A percentile compares a stretch with the other conserved stretches of the same genome.
Conservation (phyloP, 1,140 invertebrate genomes). For the Eufriesea mexicana region DNA sequence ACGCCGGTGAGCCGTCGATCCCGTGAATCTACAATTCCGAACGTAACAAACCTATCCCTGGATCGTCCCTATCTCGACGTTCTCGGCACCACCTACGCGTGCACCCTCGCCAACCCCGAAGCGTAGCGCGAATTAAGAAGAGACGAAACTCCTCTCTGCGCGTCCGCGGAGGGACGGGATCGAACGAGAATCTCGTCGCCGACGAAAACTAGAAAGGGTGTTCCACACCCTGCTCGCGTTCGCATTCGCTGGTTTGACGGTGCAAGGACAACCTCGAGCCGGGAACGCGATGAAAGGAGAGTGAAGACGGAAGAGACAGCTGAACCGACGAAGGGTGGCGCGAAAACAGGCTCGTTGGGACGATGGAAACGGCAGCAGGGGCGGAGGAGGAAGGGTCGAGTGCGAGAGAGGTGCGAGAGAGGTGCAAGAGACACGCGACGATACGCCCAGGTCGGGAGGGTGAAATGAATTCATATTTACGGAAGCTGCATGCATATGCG, state of each 20-base stretch:
- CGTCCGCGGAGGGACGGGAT: neutral
- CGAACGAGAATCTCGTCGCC: neutral
- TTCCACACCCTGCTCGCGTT: too few species aligned
- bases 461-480: constrained; percentile 57
- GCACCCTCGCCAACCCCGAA: neutral
- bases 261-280: too few species aligned
- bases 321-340: constrained; percentile 41
- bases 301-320: neutral
- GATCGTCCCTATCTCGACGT: constrained; percentile 38
- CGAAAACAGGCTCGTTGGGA: constrained; percentile 39
- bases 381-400: constrained; percentile 7
- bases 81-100: constrained; percentile 59
- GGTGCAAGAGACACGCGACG: constrained; percentile 33
- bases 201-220: too few species aligned
- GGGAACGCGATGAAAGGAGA: neutral
- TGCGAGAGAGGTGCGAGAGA: constrained; percentile 56
- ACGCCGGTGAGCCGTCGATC: neutral
- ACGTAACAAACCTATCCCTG: constrained; percentile 64
- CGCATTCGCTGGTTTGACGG: too few species aligned
- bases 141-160: too few species aligned
- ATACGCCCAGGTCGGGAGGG: constrained; percentile 9
- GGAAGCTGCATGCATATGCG: constrained; percentile 53
- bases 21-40: constrained; percentile 43
- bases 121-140: neutral
- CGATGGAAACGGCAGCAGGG: neutral